A percentile compares a stretch with the other conserved stretches of the same genome.
phyloP scores from a whole-genome alignment of 2,888 invertebrate genomes.

The Priocnemis perturbator region DNA sequence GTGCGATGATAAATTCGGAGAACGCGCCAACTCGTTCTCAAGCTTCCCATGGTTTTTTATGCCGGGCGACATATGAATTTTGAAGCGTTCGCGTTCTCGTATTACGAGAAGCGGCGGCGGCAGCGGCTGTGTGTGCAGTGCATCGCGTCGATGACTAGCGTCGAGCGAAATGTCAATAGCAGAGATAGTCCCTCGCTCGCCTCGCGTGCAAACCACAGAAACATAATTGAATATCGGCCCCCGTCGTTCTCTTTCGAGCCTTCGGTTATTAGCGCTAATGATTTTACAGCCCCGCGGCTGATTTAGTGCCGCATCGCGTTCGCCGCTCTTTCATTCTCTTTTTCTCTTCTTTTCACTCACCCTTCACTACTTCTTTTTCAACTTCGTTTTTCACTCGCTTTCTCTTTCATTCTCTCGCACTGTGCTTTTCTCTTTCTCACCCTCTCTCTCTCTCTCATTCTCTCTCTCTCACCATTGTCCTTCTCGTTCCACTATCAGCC shows the following conservation, averaged over 20 bases:
- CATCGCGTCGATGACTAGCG: too few species aligned
- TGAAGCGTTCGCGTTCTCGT: too few species aligned
- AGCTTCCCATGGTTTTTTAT: too few species aligned
- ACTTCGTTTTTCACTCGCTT: not conserved
- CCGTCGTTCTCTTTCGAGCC: conserved; percentile 41
- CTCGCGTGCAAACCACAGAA: conserved; percentile 51
- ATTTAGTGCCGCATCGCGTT: conserved; percentile 33
- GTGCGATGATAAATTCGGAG: too few species aligned
- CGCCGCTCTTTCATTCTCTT: not conserved
- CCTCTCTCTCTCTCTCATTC: not conserved
- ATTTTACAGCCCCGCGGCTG: conserved; percentile 51
- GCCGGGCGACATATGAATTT: too few species aligned
- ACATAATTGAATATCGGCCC: conserved; percentile 60
- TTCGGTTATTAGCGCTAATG: conserved; percentile 59
- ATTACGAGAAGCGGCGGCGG: too few species aligned
- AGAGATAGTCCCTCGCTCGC: conserved; percentile 48
- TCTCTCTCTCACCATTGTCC: conserved; percentile 16
- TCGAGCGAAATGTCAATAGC: conserved; percentile 50
- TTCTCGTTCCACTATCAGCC: conserved; percentile 12
- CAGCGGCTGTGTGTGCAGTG: too few species aligned
- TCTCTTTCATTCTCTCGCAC: conserved; percentile 11
- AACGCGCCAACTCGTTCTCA: too few species aligned
- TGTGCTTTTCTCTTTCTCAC: not conserved
- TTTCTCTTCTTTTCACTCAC: conserved; percentile 6
- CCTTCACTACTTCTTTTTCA: conserved; percentile 11